Conservation (phyloP, 2,888 invertebrate genomes). For the Sesia apiformis region DNA sequence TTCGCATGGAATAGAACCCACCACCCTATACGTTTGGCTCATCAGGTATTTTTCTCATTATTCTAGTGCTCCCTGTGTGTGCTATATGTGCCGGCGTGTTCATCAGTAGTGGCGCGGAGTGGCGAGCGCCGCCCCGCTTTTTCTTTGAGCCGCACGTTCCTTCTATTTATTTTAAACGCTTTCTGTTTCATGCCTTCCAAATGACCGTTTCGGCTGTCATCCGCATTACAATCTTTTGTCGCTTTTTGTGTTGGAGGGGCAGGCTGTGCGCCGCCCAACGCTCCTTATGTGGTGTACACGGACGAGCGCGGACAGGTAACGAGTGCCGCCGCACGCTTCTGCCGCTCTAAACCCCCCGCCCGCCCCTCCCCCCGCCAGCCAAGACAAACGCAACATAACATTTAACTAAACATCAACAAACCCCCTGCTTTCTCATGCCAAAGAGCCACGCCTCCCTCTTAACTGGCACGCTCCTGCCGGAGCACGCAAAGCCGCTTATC, state of each 20-base stretch:
- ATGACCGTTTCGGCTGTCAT: slow-evolving; percentile 72
- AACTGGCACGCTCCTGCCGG: background rate
- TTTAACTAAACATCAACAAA: slow-evolving; percentile 6
- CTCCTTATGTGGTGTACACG: slow-evolving; percentile 95
- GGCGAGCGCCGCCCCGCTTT: slow-evolving; percentile 40
- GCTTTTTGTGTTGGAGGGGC: slow-evolving; percentile 36
- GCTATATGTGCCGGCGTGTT: slow-evolving; percentile 64
- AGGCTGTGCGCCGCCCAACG: slow-evolving; percentile 87
- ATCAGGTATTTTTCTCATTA: slow-evolving; percentile 72
- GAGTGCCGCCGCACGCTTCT: slow-evolving; percentile 37
- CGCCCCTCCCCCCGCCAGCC: slow-evolving; percentile 9
- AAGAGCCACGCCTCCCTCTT: slow-evolving; percentile 3
- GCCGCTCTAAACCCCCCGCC: slow-evolving; percentile 17
- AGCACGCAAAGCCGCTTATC: background rate
- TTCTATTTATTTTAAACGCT: slow-evolving; percentile 70
- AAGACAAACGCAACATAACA: background rate
- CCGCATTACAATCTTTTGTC: slow-evolving; percentile 64
- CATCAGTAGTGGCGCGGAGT: slow-evolving; percentile 52
- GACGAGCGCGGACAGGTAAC: slow-evolving; percentile 97
- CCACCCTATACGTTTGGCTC: slow-evolving; percentile 73
- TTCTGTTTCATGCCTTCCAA: slow-evolving; percentile 75
- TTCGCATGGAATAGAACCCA: slow-evolving; percentile 73
- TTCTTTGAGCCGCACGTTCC: slow-evolving; percentile 54
- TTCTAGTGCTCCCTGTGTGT: slow-evolving; percentile 68
- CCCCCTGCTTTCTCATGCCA: slow-evolving; percentile 8